phyloP scores from a whole-genome alignment of 2,797 vertebrate species.

The Tinamus major region DNA sequence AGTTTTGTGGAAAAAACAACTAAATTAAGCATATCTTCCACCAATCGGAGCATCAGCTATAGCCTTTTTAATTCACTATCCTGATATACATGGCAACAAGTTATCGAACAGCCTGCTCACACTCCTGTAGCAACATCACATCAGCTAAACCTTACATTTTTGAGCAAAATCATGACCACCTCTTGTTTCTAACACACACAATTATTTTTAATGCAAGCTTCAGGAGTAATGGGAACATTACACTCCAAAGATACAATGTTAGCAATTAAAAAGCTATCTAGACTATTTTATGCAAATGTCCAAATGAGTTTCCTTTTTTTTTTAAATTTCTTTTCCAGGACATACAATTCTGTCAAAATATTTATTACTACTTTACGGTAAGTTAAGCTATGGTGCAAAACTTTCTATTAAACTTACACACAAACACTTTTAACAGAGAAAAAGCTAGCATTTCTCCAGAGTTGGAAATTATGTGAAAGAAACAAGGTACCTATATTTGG shows the following conservation, averaged over 20 bases:
- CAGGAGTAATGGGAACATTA: neutral
- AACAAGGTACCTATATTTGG: slow-evolving; percentile 95
- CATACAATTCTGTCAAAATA: neutral
- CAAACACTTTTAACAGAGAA: neutral
- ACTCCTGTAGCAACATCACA: neutral
- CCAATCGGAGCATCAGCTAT: neutral
- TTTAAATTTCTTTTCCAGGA: neutral
- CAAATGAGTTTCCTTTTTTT: too few species aligned
- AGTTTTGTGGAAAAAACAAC: neutral
- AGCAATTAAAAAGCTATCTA: neutral
- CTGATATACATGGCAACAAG: neutral
- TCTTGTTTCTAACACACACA: neutral
- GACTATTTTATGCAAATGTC: neutral
- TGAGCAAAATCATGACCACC: neutral
- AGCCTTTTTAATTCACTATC: neutral
- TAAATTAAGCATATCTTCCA: neutral
- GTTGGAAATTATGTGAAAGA: neutral
- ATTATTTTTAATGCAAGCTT: neutral
- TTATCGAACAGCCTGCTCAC: neutral
- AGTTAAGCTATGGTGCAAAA: neutral
- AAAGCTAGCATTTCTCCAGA: neutral
- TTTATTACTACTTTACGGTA: neutral
- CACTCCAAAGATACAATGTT: neutral
- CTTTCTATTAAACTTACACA: neutral
- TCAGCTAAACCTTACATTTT: neutral